These are phyloP conservation scores for Himalopsyche phryganea DNA, from an alignment of 1,140 invertebrate species.

Conservation along the genomic window DNA sequence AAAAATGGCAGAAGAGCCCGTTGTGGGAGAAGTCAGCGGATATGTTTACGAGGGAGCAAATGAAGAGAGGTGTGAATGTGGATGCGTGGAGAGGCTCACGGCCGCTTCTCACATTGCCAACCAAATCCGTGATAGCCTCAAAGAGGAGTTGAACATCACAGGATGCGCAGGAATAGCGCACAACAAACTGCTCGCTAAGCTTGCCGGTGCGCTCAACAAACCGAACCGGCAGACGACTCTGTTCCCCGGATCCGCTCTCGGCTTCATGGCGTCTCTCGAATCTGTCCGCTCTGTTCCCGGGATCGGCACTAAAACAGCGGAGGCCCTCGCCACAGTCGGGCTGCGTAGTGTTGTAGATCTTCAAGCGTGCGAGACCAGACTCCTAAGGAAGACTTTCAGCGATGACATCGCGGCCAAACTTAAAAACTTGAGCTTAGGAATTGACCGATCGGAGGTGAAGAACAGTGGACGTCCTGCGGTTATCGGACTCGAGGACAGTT, in stretches of 20 bases:
- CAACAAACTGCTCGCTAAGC: conserved; percentile 80
- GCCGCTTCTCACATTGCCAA: conserved; percentile 65
- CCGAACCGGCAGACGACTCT: conserved; percentile 78
- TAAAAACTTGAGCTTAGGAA: conserved; percentile 65
- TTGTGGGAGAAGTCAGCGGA: conserved; percentile 17
- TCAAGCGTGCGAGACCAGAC: conserved; percentile 57
- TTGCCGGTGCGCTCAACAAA: conserved; percentile 68
- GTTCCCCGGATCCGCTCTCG: conserved; percentile 61
- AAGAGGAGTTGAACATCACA: conserved; percentile 65
- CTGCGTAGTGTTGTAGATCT: conserved; percentile 64
- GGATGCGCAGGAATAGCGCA: conserved; percentile 78
- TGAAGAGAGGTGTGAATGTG: conserved; percentile 61
- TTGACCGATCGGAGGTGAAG: conserved; percentile 67
- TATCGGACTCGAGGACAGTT: conserved; percentile 73
- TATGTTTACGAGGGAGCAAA: conserved; percentile 30
- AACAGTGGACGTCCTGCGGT: conserved; percentile 64
- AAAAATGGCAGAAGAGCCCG: conserved; percentile 37
- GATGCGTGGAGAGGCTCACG: conserved; percentile 63
- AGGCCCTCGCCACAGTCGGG: conserved; percentile 59
- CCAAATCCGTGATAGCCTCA: conserved; percentile 66
- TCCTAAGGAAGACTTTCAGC: conserved; percentile 60
- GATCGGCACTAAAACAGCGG: conserved; percentile 65
- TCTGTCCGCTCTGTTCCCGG: conserved; percentile 65
- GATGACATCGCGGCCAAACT: conserved; percentile 64
- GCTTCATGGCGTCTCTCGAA: conserved; percentile 61